Base-by-base conservation (phyloP, 1,140 invertebrate genomes). In the Drosophila kanapiae region DNA sequence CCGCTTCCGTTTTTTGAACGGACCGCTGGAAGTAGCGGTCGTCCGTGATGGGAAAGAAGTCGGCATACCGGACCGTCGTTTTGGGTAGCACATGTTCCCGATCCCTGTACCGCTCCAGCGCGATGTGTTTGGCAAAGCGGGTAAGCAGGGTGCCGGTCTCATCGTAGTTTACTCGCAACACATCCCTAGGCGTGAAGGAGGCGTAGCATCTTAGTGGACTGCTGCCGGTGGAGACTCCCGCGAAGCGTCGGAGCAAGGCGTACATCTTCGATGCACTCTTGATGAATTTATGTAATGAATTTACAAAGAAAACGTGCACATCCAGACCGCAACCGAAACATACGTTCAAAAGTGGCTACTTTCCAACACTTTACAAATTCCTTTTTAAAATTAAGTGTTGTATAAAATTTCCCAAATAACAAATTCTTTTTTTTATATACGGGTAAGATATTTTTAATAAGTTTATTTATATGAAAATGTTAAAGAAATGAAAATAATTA, bases 51-150 rank as follows among this genome's bases (percentile, higher is more conserved):
- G 91, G 91, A 59, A 91, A 92, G 63, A 74, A 92, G 57, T 92
- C 86, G 0, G 84, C 63, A 65, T 92, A 92, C 3, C 82, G 83
- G 0, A 92, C 65, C 3, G 59, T 82, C 1, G 83, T 86, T 7
- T 91, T 68, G 7, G 91, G 64, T 43, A 91, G 57, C 75, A 91
- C 78, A 18, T 85, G 81, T 7, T 84, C 43, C 11, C 38, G 56
- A 27, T 78, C 67, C 14, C 91, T 86, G 27, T 82, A 69, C 11
- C 82, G 72, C 45, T 91, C 91, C 18, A 91, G n/a, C 1, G 91
- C 91, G 5, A 92, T 76, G 61, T 92, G 87, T 47, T 92, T 92
- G 27, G 91, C 79, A 54, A 92, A 92, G 9, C 84, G 86, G 31
- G 60, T 78, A 6, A 86, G 35, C 40, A 92, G 57, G 1, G 91